Base-by-base conservation (phyloP, 2,113 vertebrate genomes). In the Gymnorhina tibicen region DNA sequence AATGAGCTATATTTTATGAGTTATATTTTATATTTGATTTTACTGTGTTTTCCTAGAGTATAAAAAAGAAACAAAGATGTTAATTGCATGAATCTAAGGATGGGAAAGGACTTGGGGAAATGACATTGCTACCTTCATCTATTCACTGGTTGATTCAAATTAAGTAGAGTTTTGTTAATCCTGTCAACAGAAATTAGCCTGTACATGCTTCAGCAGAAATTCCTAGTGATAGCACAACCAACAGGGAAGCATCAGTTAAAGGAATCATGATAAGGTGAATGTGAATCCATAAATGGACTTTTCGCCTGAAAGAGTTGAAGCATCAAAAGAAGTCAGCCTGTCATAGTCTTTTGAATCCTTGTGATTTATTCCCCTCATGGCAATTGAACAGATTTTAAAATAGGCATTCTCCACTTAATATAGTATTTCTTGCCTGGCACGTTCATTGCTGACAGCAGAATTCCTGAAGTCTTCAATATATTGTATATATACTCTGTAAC, bases 121-220 rank as follows among this genome's bases (percentile, higher is more conserved):
- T 30, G 16, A 24, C 9, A 39, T 74, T 44, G 13, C 66, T 50
- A 62, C 30, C 49, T 73, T 68, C 32, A 44, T 67, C 44, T 89
- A 53, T 70, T 95, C 55, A 80, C 13, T 69, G 22, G 41, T 18
- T 84, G 39, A 70, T 89, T n/a, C 41, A 91, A 39, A 67, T 56
- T 84, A 87, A 84, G 62, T 39, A 56, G 37, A 92, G 35, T 68
- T 93, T 93, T 91, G n/a, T 87, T 95, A 87, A 83, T 95, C 47
- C 47, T 95, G 56, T 73, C 67, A 75, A 16, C 44, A 86, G 60
- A 95, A 75, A 94, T 79, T 41, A 92, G 32, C 47, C 44, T 77
- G 13, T 87, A 75, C 21, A 46, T 30, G 27, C 33, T 78, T 92
- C 69, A 79, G 52, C 37, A 92, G 50, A 85, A 91, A 81, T 69